Base-by-base conservation (phyloP, 92 coral and sea anemone genomes). In the Palythoa grandiflora region DNA sequence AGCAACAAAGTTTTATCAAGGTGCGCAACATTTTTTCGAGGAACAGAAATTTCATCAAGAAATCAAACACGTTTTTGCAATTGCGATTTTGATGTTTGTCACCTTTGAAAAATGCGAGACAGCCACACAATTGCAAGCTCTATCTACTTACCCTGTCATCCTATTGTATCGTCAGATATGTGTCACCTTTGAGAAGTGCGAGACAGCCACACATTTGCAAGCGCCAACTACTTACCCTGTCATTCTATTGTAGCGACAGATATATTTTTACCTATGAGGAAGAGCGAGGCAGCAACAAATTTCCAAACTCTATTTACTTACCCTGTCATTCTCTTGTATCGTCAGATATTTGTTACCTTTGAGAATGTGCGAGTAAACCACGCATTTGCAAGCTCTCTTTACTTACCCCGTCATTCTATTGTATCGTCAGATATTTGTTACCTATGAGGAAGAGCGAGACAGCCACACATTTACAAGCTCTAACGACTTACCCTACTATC, bases 221-320 rank as follows among this genome's bases (percentile, higher is more conserved):
- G 94, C 96, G 21, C 94, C 88, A 44, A 93, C 96, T 9, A 93
- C 94, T 17, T 93, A 87, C 61, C 96, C 96, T 61, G 91, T 87
- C 53, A 87, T 93, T 21, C 93, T 93, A 44, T 44, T 44, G 1
- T 44, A 1, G 3, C 48, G 48, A 3, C 2, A 44, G 92, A 59
- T 93, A 93, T 83, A n/a, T 87, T 93, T 61, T 92, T 93, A 48
- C 96, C 96, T 68, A 93, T 93, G 96, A 84, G 96, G 80, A 90
- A 87, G 39, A 86, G 72, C 61, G 89, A 88, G 75, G 91, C 93
- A 2, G 96, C 96, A 10, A 91, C 93, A 63, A 91, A 92, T 28
- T 89, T 91, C 50, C 92, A 91, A 77, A 94, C 96, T 38, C 94
- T 90, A 37, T 91, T 93, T 9, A 93, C 94, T 17, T 93, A 87